Evolutionary conservation across 2,888 invertebrate species (phyloP).

Genomic region (Latrodectus elegans): DNA sequence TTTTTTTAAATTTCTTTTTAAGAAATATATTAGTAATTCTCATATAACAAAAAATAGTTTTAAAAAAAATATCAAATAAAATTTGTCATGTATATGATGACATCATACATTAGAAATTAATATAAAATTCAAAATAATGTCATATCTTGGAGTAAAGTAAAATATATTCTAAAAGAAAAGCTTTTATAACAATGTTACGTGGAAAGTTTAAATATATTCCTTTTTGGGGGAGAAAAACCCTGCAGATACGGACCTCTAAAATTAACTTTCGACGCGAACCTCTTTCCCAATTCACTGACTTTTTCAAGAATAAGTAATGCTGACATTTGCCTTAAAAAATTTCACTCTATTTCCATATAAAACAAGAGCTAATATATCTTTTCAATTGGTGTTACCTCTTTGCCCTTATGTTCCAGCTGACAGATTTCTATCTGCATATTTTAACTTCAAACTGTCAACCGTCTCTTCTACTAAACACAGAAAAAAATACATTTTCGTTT

Average conservation of each 20-base stretch:
- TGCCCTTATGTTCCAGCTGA: constrained; percentile 9
- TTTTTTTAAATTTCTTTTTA: too few species aligned
- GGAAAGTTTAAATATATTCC: too few species aligned
- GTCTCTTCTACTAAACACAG: background rate
- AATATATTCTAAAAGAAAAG: too few species aligned
- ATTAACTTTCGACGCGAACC: constrained; percentile 2
- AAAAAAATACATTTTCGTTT: too few species aligned
- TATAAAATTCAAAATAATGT: too few species aligned
- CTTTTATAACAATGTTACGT: too few species aligned
- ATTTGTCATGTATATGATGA: too few species aligned
- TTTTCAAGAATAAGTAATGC: background rate
- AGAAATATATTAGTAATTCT: too few species aligned
- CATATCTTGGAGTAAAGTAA: too few species aligned
- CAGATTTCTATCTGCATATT: constrained; percentile 50
- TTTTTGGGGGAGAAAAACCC: background rate
- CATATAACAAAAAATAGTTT: too few species aligned
- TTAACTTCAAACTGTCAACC: constrained; percentile 50
- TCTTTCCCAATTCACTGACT: background rate
- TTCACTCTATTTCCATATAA: constrained; percentile 51
- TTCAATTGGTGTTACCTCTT: constrained; percentile 27
- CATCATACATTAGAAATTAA: too few species aligned
- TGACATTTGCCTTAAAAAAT: constrained; percentile 18
- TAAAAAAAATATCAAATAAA: too few species aligned
- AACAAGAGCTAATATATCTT: constrained; percentile 54
- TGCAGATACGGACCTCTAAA: background rate